phyloP scores from a whole-genome alignment of 2,113 vertebrate genomes.

The Lynx canadensis region DNA sequence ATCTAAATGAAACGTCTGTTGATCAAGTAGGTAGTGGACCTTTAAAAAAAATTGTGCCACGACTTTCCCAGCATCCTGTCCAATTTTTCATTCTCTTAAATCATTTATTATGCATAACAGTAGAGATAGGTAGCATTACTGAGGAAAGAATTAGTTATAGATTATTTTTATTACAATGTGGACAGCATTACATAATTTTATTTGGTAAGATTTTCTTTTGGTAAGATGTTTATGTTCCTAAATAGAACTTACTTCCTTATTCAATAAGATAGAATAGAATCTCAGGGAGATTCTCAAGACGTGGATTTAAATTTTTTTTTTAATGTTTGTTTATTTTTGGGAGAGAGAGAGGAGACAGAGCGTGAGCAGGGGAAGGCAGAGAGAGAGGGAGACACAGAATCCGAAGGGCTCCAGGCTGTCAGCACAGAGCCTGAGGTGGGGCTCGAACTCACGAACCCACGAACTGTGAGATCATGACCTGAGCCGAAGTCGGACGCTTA shows the following conservation, averaged over 20 bases:
- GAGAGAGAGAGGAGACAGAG: no score
- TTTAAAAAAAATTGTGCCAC: neutral
- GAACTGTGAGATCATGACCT: no score
- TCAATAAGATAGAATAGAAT: neutral
- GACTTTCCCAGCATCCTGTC: neutral
- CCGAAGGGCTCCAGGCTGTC: no score
- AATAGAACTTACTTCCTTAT: neutral
- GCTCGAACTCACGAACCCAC: no score
- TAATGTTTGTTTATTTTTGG: no score
- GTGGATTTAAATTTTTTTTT: neutral
- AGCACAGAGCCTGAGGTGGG: no score
- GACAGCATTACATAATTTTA: neutral
- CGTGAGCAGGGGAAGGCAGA: no score
- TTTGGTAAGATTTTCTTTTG: conserved; percentile 31
- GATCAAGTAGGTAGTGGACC: neutral
- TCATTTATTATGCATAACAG: neutral
- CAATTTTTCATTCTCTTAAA: neutral
- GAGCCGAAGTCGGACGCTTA: no score
- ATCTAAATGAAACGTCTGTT: conserved; percentile 20
- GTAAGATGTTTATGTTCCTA: conserved; percentile 13
- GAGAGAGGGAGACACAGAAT: no score
- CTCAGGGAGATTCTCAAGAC: neutral
- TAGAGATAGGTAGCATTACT: neutral
- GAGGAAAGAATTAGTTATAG: neutral
- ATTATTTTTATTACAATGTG: neutral